phyloP scores from a whole-genome alignment of 2,888 invertebrate genomes.

The Ametastegia equiseti region DNA sequence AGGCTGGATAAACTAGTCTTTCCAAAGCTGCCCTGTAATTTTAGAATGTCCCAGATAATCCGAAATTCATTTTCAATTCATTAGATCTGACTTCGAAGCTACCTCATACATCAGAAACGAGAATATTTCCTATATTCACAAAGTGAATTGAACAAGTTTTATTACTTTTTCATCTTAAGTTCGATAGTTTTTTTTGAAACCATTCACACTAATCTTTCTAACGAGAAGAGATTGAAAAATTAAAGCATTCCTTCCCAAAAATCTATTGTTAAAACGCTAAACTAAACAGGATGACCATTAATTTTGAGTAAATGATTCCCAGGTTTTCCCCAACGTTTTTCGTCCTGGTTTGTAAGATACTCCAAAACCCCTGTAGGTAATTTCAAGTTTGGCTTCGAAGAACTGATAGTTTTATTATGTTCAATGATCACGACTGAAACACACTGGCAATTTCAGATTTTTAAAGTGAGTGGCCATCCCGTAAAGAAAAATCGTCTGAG shows the following conservation, averaged over 20 bases:
- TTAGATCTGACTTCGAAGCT: conserved; percentile 25
- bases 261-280: background rate
- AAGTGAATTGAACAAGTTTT: background rate
- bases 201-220: background rate
- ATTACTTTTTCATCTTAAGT: background rate
- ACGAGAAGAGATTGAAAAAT: background rate
- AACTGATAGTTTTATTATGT: too few relatives aligned
- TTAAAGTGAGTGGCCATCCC: too few relatives aligned
- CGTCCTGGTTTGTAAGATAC: too few relatives aligned
- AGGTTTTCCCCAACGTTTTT: too few relatives aligned
- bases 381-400: too few relatives aligned
- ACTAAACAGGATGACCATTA: too few relatives aligned
- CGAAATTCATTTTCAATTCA: background rate
- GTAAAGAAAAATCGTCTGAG: conserved; percentile 9
- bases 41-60: conserved; percentile 9
- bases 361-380: too few relatives aligned
- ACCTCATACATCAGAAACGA: background rate
- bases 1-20: conserved; percentile 75
- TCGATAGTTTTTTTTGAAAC: background rate
- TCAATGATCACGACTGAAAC: too few relatives aligned
- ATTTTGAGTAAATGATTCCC: too few relatives aligned
- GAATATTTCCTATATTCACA: background rate
- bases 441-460: too few relatives aligned
- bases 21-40: conserved; percentile 70
- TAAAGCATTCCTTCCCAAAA: background rate